Percentiles rank a stretch among this genome's conserved stretches.
These are phyloP conservation scores for Fragum whitleyi DNA, from an alignment of 2,888 invertebrate species.

Conservation along the genomic window DNA sequence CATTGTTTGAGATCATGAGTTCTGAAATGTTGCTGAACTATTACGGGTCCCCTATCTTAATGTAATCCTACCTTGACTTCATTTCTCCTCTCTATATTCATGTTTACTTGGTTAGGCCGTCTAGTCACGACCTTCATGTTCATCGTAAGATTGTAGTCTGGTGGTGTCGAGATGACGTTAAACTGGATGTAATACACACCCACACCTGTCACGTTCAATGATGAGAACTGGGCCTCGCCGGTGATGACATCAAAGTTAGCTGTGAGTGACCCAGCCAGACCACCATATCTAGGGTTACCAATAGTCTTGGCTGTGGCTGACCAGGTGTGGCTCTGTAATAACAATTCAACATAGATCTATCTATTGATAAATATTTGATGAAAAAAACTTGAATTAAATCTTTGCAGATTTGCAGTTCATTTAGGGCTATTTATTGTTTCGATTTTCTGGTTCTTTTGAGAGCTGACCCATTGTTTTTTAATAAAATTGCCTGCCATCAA, in stretches of 20 bases:
- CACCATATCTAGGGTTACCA: constrained; percentile 53
- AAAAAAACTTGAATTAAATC: too few relatives aligned
- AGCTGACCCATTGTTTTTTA: too few relatives aligned
- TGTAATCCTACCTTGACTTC: constrained; percentile 59
- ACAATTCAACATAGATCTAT: constrained; percentile 18
- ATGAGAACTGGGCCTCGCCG: constrained; percentile 64
- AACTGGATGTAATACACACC: constrained; percentile 69
- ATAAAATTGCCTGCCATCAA: too few relatives aligned
- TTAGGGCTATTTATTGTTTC: too few relatives aligned
- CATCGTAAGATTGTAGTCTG: constrained; percentile 48
- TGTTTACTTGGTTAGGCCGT: constrained; percentile 53
- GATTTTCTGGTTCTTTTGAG: too few relatives aligned
- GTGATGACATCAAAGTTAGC: constrained; percentile 63
- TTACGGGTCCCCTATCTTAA: too few relatives aligned
- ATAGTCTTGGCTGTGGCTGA: constrained; percentile 53
- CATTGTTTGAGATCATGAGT: too few relatives aligned
- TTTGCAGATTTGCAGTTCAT: too few relatives aligned
- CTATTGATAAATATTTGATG: too few relatives aligned
- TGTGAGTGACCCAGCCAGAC: constrained; percentile 50
- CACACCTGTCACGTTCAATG: constrained; percentile 66
- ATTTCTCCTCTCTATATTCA: constrained; percentile 58
- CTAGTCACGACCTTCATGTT: constrained; percentile 54
- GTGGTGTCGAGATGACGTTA: constrained; percentile 64
- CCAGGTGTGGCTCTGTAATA: constrained; percentile 75
- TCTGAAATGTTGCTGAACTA: too few relatives aligned